A percentile compares a stretch with the other conserved stretches of the same genome.
phyloP scores from a whole-genome alignment of 1,140 invertebrate species.

The Sycophila sp. region DNA sequence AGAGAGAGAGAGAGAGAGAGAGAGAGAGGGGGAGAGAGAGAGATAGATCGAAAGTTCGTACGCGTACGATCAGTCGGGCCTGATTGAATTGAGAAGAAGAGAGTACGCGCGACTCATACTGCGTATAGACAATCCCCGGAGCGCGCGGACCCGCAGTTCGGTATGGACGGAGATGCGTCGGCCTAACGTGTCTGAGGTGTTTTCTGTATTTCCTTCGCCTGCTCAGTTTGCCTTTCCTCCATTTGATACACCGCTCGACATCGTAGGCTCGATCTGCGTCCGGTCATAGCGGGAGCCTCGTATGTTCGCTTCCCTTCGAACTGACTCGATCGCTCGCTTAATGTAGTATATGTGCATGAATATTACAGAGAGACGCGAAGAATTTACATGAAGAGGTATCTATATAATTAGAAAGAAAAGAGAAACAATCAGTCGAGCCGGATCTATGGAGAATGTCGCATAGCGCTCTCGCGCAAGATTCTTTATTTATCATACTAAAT shows the following conservation, averaged over 20 bases:
- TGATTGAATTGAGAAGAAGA: no score
- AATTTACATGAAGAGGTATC: neutral
- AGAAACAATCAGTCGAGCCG: neutral
- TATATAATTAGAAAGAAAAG: neutral
- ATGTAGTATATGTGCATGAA: neutral
- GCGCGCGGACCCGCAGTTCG: neutral
- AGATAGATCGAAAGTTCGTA: neutral
- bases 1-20: neutral
- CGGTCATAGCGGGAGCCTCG: neutral
- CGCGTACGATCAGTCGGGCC: no score
- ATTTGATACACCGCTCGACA: neutral
- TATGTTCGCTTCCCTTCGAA: no score
- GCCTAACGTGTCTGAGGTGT: neutral
- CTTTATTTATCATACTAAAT: neutral
- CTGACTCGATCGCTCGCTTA: no score
- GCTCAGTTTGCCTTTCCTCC: neutral
- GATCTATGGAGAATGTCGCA: neutral
- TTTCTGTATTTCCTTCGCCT: neutral
- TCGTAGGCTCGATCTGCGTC: neutral
- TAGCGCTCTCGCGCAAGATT: neutral
- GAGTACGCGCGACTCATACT: no score
- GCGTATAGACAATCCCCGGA: no score
- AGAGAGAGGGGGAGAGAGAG: neutral
- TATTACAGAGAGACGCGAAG: slow-evolving; percentile 6
- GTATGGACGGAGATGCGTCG: neutral